These are phyloP conservation scores for Yponomeuta sedellus DNA, from an alignment of 2,888 invertebrate genomes.

Conservation along the genomic window DNA sequence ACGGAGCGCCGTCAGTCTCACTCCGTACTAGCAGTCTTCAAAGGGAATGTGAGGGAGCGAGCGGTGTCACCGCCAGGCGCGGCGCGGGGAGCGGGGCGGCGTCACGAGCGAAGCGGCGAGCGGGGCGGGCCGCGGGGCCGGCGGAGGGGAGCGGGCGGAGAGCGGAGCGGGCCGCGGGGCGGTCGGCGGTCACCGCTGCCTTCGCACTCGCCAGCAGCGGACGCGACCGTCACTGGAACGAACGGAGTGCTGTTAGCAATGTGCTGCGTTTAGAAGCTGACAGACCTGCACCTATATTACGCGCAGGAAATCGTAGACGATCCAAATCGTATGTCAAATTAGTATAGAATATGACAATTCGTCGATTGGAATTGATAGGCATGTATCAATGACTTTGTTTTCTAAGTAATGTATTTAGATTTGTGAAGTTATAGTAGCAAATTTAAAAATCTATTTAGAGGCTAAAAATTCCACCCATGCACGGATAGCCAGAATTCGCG, in stretches of 20 bases:
- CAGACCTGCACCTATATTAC: neutral
- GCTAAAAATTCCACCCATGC: no score
- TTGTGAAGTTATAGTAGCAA: no score
- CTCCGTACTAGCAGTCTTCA: neutral
- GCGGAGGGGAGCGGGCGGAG: conserved; percentile 24
- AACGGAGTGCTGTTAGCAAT: conserved; percentile 9
- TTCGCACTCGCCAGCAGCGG: conserved; percentile 54
- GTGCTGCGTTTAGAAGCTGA: neutral
- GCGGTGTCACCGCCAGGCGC: conserved; percentile 19
- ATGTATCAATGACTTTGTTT: no score
- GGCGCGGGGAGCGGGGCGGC: conserved; percentile 10
- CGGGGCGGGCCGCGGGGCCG: conserved; percentile 18
- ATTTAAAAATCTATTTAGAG: no score
- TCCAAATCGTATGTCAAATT: no score
- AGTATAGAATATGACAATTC: no score
- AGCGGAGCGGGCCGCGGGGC: conserved; percentile 21
- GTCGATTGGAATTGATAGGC: no score
- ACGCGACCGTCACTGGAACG: conserved; percentile 54
- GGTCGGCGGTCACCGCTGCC: conserved; percentile 46
- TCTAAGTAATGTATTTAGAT: no score
- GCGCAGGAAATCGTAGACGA: no score
- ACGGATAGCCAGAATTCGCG: no score
- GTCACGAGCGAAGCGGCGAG: conserved; percentile 20
- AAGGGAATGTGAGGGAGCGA: neutral
- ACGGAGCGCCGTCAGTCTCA: no score